phyloP scores from a whole-genome alignment of 2,113 vertebrate genomes.

The Podocnemis expansa region DNA sequence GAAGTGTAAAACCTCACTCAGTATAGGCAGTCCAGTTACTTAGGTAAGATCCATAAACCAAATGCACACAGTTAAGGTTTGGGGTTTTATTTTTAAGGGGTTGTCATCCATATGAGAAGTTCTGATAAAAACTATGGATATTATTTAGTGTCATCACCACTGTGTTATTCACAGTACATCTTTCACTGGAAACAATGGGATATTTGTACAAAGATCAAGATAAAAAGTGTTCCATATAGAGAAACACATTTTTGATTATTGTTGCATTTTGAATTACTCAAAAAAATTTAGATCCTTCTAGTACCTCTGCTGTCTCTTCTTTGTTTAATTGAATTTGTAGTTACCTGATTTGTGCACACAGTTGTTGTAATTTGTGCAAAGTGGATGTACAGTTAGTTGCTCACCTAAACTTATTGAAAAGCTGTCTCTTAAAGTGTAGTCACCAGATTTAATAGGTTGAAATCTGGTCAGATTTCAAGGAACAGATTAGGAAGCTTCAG shows the following conservation, averaged over 20 bases:
- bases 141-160: neutral
- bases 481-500: fast-evolving
- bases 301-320: neutral
- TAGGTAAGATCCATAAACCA: neutral
- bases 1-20: neutral
- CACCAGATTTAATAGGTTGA: neutral
- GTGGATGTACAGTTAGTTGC: neutral
- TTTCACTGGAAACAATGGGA: neutral
- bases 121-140: neutral
- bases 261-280: neutral
- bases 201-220: neutral
- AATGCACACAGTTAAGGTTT: neutral
- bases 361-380: neutral
- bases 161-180: neutral
- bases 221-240: neutral
- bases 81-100: neutral
- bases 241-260: neutral
- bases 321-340: neutral
- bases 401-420: neutral
- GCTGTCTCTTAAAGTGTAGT: neutral
- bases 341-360: neutral
- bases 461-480: neutral
- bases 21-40: neutral
- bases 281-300: neutral
- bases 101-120: neutral